These are phyloP conservation scores for Trematocara zebra DNA, from an alignment of 2,113 vertebrate species.

Conservation along the genomic window DNA sequence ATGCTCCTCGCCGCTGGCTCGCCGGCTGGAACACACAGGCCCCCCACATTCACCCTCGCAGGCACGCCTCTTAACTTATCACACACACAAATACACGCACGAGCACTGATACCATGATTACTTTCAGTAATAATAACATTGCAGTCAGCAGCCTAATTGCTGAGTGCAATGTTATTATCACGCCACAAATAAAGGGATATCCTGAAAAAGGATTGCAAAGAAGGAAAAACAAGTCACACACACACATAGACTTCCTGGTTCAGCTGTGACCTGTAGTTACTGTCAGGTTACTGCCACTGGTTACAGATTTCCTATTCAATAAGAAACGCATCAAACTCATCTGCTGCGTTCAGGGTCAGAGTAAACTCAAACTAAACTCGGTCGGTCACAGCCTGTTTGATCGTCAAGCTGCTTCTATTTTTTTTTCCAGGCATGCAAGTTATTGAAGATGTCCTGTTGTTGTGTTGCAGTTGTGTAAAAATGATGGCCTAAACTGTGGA, in stretches of 20 bases:
- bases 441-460: neutral
- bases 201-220: neutral
- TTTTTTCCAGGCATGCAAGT: neutral
- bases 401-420: neutral
- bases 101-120: neutral
- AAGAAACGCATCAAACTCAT: neutral
- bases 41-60: conserved; percentile 25
- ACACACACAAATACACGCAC: neutral
- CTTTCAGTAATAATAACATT: neutral
- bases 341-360: neutral
- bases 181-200: neutral
- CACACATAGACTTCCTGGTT: neutral
- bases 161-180: neutral
- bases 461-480: neutral
- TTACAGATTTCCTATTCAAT: neutral
- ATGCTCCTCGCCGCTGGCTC: conserved; percentile 51
- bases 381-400: neutral
- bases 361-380: neutral
- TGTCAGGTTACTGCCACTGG: neutral
- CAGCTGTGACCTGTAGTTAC: neutral
- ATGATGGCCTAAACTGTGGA: neutral
- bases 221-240: neutral
- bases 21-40: conserved; percentile 47
- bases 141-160: neutral
- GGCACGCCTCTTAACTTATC: neutral